Evolutionary conservation across 2,888 invertebrate species (phyloP).

Genomic region (Cryptus armator): DNA sequence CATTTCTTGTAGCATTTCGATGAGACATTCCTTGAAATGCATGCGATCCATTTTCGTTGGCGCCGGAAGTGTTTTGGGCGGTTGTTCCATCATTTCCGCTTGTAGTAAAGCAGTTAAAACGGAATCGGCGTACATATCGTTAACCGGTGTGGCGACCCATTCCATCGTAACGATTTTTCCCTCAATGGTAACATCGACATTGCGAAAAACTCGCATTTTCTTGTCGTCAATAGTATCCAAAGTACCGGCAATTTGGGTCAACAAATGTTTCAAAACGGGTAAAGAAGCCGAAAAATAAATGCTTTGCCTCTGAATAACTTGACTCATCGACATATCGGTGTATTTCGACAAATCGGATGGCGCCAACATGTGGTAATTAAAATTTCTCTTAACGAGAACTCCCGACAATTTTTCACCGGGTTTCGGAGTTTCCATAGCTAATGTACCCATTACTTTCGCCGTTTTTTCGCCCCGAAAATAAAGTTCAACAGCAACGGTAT

Average conservation of each 20-base stretch:
- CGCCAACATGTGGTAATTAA: constrained; percentile 98
- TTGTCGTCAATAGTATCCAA: constrained; percentile 91
- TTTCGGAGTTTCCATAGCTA: constrained; percentile 94
- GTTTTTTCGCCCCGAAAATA: constrained; percentile 99
- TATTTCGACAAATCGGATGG: constrained; percentile 97
- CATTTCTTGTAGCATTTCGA: constrained; percentile 97
- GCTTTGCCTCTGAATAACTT: constrained; percentile 96
- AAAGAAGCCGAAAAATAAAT: constrained; percentile 93
- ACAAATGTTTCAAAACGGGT: constrained; percentile 90
- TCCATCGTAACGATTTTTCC: constrained; percentile 94
- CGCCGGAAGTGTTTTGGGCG: constrained; percentile 88
- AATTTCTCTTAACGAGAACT: constrained; percentile 98
- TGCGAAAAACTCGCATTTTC: constrained; percentile 92
- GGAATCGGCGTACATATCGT: constrained; percentile 99
- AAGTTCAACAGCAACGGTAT: constrained; percentile 96
- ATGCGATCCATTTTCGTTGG: constrained; percentile 93
- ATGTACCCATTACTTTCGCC: constrained; percentile 98
- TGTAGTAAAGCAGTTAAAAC: constrained; percentile 95
- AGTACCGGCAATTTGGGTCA: constrained; percentile 92
- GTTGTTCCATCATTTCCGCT: constrained; percentile 90
- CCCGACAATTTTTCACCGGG: constrained; percentile 94
- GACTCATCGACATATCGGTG: constrained; percentile 97
- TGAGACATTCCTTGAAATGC: constrained; percentile 96
- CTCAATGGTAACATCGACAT: constrained; percentile 93
- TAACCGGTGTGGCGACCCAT: constrained; percentile 97